A percentile compares a stretch with the other conserved stretches of the same genome.
These are phyloP conservation scores for Ochotona princeps DNA, from an alignment of 2,113 vertebrate species.

Conservation along the genomic window DNA sequence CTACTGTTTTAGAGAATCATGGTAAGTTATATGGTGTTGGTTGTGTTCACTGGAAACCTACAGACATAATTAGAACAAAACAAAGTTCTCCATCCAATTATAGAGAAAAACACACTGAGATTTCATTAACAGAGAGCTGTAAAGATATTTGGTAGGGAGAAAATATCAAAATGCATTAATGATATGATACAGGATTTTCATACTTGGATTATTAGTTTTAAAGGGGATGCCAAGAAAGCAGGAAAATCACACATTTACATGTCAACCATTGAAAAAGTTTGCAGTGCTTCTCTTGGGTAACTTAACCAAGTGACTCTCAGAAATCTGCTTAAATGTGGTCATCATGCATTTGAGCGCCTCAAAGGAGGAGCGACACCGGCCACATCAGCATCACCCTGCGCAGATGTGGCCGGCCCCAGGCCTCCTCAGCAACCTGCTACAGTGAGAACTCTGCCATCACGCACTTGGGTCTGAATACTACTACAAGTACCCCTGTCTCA, in stretches of 20 bases:
- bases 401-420: not conserved
- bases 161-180: slow-evolving; percentile 55
- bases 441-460: not conserved
- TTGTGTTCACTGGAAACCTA: not conserved
- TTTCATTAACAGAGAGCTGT: slow-evolving; percentile 22
- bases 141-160: slow-evolving; percentile 27
- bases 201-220: slow-evolving; percentile 66
- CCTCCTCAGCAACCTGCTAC: not conserved
- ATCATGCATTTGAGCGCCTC: not conserved
- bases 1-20: not conserved
- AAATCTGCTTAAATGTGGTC: not conserved
- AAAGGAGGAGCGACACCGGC: not conserved
- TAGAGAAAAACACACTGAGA: not conserved
- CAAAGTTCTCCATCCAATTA: slow-evolving; percentile 1
- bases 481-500: not conserved
- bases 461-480: not conserved
- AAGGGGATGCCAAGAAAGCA: slow-evolving; percentile 37
- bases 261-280: slow-evolving; percentile 53
- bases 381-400: not conserved
- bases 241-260: slow-evolving; percentile 22
- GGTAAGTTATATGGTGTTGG: not conserved
- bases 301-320: slow-evolving; percentile 41
- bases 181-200: slow-evolving; percentile 55
- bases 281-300: slow-evolving; percentile 51
- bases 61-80: slow-evolving; percentile 8